Evolutionary conservation across 2,888 invertebrate genomes (phyloP).

Genomic region (Sphaerolaimus hirsutus): DNA sequence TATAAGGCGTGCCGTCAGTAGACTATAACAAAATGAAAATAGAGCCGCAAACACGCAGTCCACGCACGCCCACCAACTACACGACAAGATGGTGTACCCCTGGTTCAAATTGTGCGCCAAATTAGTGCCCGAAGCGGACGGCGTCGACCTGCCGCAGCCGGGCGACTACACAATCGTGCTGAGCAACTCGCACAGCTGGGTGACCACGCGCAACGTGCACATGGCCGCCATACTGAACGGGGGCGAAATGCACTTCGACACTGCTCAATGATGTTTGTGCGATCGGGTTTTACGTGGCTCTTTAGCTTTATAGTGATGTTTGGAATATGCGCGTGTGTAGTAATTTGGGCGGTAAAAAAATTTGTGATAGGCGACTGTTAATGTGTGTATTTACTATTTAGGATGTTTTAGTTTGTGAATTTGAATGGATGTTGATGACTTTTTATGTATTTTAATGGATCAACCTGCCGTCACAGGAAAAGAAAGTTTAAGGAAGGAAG

Average conservation of each 20-base stretch:
- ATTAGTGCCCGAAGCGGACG: slow-evolving; percentile 20
- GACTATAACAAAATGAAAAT: too few relatives aligned
- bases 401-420: too few relatives aligned
- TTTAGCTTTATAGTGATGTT: background rate
- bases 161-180: slow-evolving; percentile 15
- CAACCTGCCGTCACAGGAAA: too few relatives aligned
- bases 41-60: too few relatives aligned
- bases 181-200: slow-evolving; percentile 20
- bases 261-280: background rate
- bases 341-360: too few relatives aligned
- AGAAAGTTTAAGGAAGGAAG: too few relatives aligned
- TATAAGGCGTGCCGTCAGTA: too few relatives aligned
- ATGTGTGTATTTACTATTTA: too few relatives aligned
- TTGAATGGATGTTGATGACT: too few relatives aligned
- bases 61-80: too few relatives aligned
- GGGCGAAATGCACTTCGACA: background rate
- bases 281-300: background rate
- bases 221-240: background rate
- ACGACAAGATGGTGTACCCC: slow-evolving; percentile 23
- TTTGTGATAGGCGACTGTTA: too few relatives aligned
- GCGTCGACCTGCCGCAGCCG: slow-evolving; percentile 9
- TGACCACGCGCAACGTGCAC: slow-evolving; percentile 9
- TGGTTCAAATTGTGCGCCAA: slow-evolving; percentile 19
- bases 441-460: too few relatives aligned
- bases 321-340: background rate